Conservation (phyloP, 1,140 invertebrate genomes). For the Drosophila nasuta region DNA sequence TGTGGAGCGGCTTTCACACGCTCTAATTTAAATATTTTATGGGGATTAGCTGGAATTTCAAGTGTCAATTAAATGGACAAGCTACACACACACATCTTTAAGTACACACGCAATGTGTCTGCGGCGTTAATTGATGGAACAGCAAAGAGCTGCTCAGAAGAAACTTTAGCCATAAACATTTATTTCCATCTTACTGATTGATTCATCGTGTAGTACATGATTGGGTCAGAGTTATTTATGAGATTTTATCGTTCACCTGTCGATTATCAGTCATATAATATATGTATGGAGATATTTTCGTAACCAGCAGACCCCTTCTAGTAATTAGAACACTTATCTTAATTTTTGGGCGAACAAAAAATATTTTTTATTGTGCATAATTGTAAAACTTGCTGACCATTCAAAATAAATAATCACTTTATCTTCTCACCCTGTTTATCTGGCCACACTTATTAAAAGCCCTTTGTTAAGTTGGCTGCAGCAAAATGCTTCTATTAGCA, state of each 20-base stretch:
- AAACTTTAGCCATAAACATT: background rate
- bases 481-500: too few relatives aligned
- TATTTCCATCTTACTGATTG: background rate
- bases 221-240: background rate
- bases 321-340: too few relatives aligned
- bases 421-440: too few relatives aligned
- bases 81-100: background rate
- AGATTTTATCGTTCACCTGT: background rate
- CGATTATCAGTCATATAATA: background rate
- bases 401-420: too few relatives aligned
- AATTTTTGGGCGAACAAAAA: too few relatives aligned
- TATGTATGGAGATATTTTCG: too few relatives aligned
- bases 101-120: conserved; percentile 3
- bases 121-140: background rate
- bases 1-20: conserved; percentile 72
- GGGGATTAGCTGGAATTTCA: conserved; percentile 39
- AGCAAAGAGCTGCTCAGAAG: background rate
- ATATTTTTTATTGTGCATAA: too few relatives aligned
- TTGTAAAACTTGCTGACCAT: too few relatives aligned
- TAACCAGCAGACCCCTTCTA: too few relatives aligned
- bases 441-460: background rate
- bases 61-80: conserved; percentile 38
- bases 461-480: conserved; percentile 2
- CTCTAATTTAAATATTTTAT: conserved; percentile 71
- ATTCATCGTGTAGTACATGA: background rate